phyloP scores from a whole-genome alignment of 2,888 invertebrate genomes.

The Bursaphelenchus okinawaensis region DNA sequence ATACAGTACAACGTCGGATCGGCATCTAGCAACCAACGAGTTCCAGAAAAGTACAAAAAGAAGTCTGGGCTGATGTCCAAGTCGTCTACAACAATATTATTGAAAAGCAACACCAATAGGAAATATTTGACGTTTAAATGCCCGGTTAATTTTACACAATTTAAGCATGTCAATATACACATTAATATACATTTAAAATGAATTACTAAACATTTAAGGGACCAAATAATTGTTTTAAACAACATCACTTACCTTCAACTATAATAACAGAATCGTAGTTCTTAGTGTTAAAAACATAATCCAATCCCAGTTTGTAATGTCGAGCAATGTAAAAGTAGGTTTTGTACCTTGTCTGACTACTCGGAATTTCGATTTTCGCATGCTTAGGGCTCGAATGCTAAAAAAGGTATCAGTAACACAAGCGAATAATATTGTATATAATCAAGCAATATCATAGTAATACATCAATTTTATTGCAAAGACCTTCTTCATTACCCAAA shows the following conservation, averaged over 20 bases:
- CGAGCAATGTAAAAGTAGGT: slow-evolving; percentile 61
- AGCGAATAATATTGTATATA: too few species aligned
- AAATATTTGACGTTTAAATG: too few species aligned
- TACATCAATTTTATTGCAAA: too few species aligned
- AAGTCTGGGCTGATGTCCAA: slow-evolving; percentile 92
- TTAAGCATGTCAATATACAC: too few species aligned
- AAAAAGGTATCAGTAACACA: slow-evolving; percentile 14
- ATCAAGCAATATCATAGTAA: not conserved
- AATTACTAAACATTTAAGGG: too few species aligned
- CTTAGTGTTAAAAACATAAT: slow-evolving; percentile 76
- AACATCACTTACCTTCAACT: slow-evolving; percentile 74
- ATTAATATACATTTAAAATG: too few species aligned
- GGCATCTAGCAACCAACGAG: slow-evolving; percentile 74
- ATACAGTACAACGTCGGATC: slow-evolving; percentile 91
- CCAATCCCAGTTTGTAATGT: slow-evolving; percentile 92
- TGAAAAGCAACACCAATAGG: slow-evolving; percentile 1
- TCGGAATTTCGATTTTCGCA: slow-evolving; percentile 43
- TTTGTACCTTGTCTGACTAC: slow-evolving; percentile 35
- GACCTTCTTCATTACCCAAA: too few species aligned
- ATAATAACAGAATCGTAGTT: slow-evolving; percentile 83
- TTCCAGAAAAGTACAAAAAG: slow-evolving; percentile 90
- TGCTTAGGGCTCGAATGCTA: slow-evolving; percentile 50
- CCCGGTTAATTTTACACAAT: too few species aligned
- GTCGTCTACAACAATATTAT: slow-evolving; percentile 72
- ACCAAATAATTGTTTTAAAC: too few species aligned